Evolutionary conservation across 2,888 invertebrate species (phyloP).

Genomic region (Metacarcinus magister): DNA sequence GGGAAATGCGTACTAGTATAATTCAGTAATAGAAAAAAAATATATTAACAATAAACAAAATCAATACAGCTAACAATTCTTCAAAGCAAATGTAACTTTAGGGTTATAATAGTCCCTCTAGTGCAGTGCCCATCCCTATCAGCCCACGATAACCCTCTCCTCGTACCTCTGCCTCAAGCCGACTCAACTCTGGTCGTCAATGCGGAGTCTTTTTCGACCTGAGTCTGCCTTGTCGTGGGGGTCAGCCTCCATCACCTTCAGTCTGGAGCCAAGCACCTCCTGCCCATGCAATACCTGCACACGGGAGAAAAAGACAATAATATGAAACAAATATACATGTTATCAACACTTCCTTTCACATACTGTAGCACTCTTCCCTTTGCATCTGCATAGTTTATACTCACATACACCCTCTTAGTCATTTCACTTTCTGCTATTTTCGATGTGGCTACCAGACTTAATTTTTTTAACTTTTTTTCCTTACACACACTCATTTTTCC

Average conservation of each 20-base stretch:
- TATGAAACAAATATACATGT: not conserved
- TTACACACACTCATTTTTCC: too few relatives aligned
- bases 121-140: conserved; percentile 28
- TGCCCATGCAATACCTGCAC: conserved; percentile 90
- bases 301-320: not conserved
- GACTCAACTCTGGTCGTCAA: conserved; percentile 82
- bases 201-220: conserved; percentile 82
- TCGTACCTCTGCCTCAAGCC: conserved; percentile 71
- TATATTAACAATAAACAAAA: conserved; percentile 34
- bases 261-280: conserved; percentile 92
- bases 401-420: too few relatives aligned
- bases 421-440: too few relatives aligned
- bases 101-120: not conserved
- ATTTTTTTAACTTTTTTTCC: too few relatives aligned
- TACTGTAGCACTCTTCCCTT: not conserved
- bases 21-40: not conserved
- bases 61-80: not conserved
- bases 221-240: conserved; percentile 83
- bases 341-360: not conserved
- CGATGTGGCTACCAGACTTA: too few relatives aligned
- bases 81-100: conserved; percentile 28
- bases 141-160: not conserved
- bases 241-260: conserved; percentile 95
- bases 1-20: not conserved
- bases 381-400: too few relatives aligned